Evolutionary conservation across 1,140 invertebrate species (phyloP).

Genomic region (Euwallacea fornicatus): DNA sequence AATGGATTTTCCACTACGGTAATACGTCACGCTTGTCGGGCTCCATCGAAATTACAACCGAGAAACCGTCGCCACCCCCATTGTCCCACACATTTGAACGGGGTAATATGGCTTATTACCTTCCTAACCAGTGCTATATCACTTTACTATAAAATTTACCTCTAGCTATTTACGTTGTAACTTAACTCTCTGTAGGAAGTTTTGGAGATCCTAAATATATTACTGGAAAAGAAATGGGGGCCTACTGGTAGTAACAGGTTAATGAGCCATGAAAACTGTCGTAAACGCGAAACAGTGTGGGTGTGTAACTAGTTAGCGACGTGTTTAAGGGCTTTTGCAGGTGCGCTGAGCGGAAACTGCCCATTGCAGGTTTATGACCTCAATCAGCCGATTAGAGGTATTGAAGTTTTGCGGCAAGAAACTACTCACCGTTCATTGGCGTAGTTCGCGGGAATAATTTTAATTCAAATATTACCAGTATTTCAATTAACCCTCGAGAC

Average conservation of each 20-base stretch:
- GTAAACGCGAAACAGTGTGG: constrained; percentile 39
- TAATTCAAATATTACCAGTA: background rate
- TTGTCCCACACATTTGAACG: no score
- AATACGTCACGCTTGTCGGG: constrained; percentile 34
- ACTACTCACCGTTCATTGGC: background rate
- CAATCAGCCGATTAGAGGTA: constrained; percentile 29
- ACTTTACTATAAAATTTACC: no score
- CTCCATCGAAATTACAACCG: background rate
- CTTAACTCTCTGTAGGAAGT: no score
- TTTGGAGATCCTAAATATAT: constrained; percentile 8
- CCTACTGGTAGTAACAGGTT: constrained; percentile 36
- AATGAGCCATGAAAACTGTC: constrained; percentile 42
- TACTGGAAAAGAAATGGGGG: constrained; percentile 31
- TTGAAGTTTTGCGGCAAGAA: constrained; percentile 1
- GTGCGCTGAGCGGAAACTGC: constrained; percentile 36
- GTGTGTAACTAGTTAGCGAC: constrained; percentile 39
- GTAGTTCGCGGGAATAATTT: background rate
- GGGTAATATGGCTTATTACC: no score
- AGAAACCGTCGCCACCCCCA: background rate
- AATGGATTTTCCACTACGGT: constrained; percentile 41
- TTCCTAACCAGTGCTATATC: no score
- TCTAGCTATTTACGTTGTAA: no score
- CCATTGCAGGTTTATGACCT: constrained; percentile 32
- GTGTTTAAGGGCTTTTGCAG: constrained; percentile 38
- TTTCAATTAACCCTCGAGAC: background rate